Evolutionary conservation across 1,140 invertebrate species (phyloP), one percentile per base, ranked within the genome.

Genomic region (Plodia interpunctella): DNA sequence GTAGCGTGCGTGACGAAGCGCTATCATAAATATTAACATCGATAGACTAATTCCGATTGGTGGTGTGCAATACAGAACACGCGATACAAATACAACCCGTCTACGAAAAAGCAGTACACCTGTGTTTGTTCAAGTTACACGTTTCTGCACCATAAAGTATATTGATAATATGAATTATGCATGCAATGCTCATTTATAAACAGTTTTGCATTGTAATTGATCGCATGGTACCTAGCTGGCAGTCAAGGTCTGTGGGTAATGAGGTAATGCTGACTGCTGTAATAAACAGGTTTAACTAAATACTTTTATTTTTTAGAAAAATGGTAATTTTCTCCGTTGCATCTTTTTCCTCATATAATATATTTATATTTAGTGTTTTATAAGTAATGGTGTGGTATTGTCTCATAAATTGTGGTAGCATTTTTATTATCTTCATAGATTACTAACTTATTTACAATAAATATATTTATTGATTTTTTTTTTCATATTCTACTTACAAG

Each of bases 21-120:
- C 38, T n/a, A 10, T 15, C 13, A 44, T 44, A 44, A 44, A 44
- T 44, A 44, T 6, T 5, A 17, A 44, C 38, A 15, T 15, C 38
- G 38, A 44, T 44, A 44, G 38, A n/a, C 13, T 2, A 17, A 44
- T 44, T n/a, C 38, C 3, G 38, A 44, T 44, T 44, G 15, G 13
- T 44, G 38, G 13, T 44, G 38, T 44, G 38, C 38, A 44, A 44
- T 44, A 44, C 38, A 44, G 15, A 44, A 15, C 38, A 44, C 38
- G 38, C 38, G 38, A 44, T 44, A 44, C 38, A 15, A 44, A 44
- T 44, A 44, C 38, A 15, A 44, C 13, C 13, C 38, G 2, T 6
- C 38, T 44, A 15, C 38, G 10, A 44, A 32, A 44, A 13, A 1
- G 38, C 15, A 44, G 15, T 44, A 44, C 38, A 44, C 38, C 38